Conservation (phyloP, 2,888 invertebrate species). For the Drosophila macrospina region DNA sequence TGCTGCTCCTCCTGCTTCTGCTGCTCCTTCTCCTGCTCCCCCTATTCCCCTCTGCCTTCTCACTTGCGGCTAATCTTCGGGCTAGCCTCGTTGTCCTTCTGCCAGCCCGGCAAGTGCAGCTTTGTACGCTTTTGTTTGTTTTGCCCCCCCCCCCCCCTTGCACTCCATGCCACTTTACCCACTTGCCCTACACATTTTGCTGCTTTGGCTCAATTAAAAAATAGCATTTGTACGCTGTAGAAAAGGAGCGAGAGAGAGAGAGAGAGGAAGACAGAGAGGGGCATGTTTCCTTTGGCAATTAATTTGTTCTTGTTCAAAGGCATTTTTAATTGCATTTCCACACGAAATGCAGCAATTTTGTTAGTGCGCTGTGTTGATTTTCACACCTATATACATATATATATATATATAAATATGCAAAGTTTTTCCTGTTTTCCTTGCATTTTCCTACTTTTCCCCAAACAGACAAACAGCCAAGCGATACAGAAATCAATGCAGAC, state of each 20-base stretch:
- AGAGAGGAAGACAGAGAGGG: slow-evolving; percentile 19
- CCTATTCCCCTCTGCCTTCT: background rate
- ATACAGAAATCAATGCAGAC: slow-evolving; percentile 38
- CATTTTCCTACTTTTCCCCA: background rate
- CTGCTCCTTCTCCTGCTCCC: background rate
- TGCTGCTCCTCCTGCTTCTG: background rate
- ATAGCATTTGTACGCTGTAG: slow-evolving; percentile 37
- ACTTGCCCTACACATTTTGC: slow-evolving; percentile 8
- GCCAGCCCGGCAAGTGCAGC: slow-evolving; percentile 58
- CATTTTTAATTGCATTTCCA: slow-evolving; percentile 76
- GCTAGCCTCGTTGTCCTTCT: slow-evolving; percentile 31
- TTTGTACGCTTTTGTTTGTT: slow-evolving; percentile 60
- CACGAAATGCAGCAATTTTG: slow-evolving; percentile 73
- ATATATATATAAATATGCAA: slow-evolving; percentile 59
- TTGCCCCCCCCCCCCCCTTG: no score
- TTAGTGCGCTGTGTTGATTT: slow-evolving; percentile 49
- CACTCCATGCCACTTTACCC: slow-evolving; percentile 9
- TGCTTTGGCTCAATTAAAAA: slow-evolving; percentile 64
- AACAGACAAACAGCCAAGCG: slow-evolving; percentile 13
- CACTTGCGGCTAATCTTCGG: slow-evolving; percentile 57
- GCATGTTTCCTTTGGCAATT: slow-evolving; percentile 71
- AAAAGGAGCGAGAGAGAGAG: background rate
- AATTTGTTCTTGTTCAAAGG: slow-evolving; percentile 68
- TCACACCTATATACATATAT: slow-evolving; percentile 65
- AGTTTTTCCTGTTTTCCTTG: slow-evolving; percentile 15